Percentiles rank a stretch among this genome's conserved stretches.
Evolutionary conservation across 1,140 invertebrate species (phyloP).

Genomic region (Panulirus ornatus): DNA sequence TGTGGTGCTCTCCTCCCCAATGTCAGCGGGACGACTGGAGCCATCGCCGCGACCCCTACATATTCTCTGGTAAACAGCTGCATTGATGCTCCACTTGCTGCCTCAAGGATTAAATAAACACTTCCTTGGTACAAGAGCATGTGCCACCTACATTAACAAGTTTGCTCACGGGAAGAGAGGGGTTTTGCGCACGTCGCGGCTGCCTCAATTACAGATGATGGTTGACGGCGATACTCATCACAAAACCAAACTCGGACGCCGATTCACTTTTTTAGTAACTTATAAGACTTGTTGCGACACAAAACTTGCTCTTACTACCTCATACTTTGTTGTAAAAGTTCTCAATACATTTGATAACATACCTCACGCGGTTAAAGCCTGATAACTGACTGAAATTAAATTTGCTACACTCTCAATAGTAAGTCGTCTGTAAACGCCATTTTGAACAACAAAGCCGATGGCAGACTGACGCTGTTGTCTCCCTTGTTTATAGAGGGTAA

Average conservation of each 20-base stretch:
- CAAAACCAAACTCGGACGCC: conserved; percentile 28
- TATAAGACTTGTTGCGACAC: not conserved
- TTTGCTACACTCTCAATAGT: conserved; percentile 11
- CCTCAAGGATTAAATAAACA: too few species aligned
- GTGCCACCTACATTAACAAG: too few species aligned
- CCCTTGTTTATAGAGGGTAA: not conserved
- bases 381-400: conserved; percentile 1
- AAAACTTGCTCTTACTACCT: not conserved
- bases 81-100: too few species aligned
- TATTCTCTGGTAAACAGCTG: too few species aligned
- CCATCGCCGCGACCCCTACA: too few species aligned
- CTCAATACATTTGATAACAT: not conserved
- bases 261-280: not conserved
- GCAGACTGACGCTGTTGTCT: conserved; percentile 7
- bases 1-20: too few species aligned
- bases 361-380: conserved; percentile 26
- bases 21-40: too few species aligned
- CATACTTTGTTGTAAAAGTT: too few species aligned
- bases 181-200: too few species aligned
- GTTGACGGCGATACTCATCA: conserved; percentile 34
- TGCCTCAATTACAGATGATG: conserved; percentile 32
- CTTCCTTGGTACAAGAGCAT: too few species aligned
- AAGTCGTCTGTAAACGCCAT: conserved; percentile 58
- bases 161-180: too few species aligned
- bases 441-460: conserved; percentile 71